Conservation (phyloP, 1,140 invertebrate species). For the Belonocnema kinseyi region DNA sequence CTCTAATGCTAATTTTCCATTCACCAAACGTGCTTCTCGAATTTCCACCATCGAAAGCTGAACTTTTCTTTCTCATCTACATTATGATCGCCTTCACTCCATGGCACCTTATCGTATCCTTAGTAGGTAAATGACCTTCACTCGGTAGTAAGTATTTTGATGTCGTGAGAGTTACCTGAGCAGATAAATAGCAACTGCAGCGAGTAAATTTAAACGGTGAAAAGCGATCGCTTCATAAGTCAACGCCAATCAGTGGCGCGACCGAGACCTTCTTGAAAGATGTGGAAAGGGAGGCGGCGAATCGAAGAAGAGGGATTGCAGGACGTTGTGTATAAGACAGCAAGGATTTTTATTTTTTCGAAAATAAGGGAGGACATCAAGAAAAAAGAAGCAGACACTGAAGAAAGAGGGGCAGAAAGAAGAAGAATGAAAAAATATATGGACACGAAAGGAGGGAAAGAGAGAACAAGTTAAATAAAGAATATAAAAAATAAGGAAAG, state of each 20-base stretch:
- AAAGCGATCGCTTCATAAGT: slow-evolving; percentile 69
- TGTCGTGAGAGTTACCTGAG: slow-evolving; percentile 43
- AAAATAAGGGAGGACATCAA: slow-evolving; percentile 47
- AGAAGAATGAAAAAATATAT: slow-evolving; percentile 4
- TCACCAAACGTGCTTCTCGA: too few species aligned
- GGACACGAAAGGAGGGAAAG: neutral
- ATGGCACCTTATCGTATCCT: too few species aligned
- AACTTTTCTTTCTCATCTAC: too few species aligned
- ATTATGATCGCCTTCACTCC: too few species aligned
- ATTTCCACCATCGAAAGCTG: too few species aligned
- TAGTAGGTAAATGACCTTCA: too few species aligned
- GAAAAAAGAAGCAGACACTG: slow-evolving; percentile 36
- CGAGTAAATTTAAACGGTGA: slow-evolving; percentile 53
- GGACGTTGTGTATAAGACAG: slow-evolving; percentile 50
- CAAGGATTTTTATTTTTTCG: slow-evolving; percentile 53
- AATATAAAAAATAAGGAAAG: neutral
- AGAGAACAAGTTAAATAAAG: neutral
- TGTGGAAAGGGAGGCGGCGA: too few species aligned
- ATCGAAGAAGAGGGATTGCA: slow-evolving; percentile 31
- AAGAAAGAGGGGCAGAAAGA: slow-evolving; percentile 44
- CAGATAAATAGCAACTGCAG: slow-evolving; percentile 50
- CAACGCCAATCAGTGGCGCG: slow-evolving; percentile 63
- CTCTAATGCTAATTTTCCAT: too few species aligned
- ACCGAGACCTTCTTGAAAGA: slow-evolving; percentile 42
- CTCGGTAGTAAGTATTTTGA: too few species aligned